Base-by-base conservation (phyloP, 2,888 invertebrate species). In the Myathropa florea region DNA sequence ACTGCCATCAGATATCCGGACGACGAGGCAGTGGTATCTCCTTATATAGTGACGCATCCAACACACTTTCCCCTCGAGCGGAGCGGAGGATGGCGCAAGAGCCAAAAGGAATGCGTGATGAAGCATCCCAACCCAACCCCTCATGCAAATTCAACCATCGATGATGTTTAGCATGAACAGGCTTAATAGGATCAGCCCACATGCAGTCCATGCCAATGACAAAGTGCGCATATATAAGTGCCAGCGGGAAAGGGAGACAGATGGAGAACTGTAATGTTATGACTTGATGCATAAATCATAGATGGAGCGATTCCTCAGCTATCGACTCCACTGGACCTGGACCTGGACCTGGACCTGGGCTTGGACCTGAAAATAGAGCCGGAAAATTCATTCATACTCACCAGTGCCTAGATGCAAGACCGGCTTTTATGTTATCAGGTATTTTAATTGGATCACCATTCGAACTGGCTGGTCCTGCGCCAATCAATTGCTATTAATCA, bases 221-320 rank as follows among this genome's bases (percentile, higher is more conserved):
- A 84, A 80, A 84, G 57, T 79, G 71, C 71, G 80, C 80, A 84
- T 76, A 70, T 64, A 83, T 83, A 65, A 73, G 46, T 18, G 46
- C 46, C 7, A n/a, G 46, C 46, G 46, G 18, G 46, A 39, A 65
- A 55, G 21, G 59, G 65, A 55, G 70, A 18, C 39, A 7, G 63
- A 14, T 14, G 57, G 23, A 12, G 57, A 71, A 65, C 60, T 80
- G 80, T 71, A 80, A 72, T 84, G 61, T 84, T 84, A 76, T 80
- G 80, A 84, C 71, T 71, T 23, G 76, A 7, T 61, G 80, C 84
- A 84, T 84, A 84, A 84, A 84, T 84, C 84, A 84, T 76, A 84
- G 84, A 84, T 81, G 80, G 23, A 76, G 46, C 76, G 84, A 84
- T 84, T 84, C 71, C 76, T 72, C 71, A 60, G 60, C 59, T 67